These are phyloP conservation scores for Nezara viridula DNA, from an alignment of 2,888 invertebrate species.

Conservation along the genomic window DNA sequence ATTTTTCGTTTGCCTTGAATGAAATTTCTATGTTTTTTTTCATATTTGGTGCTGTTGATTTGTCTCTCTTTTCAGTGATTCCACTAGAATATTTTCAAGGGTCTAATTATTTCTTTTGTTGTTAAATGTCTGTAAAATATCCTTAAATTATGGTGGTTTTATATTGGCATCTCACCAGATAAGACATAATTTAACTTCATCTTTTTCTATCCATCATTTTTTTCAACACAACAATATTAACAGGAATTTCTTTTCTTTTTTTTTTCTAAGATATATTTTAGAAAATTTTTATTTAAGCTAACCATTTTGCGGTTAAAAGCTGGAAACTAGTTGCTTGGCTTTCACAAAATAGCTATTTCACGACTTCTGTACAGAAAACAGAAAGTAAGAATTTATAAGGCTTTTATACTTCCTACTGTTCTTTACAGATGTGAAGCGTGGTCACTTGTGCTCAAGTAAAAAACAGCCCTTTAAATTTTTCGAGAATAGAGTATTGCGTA, in stretches of 20 bases:
- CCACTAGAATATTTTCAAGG: background rate
- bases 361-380: background rate
- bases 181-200: background rate
- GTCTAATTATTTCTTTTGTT: background rate
- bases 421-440: constrained; percentile 8
- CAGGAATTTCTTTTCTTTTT: background rate
- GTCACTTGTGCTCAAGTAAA: constrained; percentile 13
- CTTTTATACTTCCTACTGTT: constrained; percentile 5
- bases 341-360: background rate
- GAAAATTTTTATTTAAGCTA: background rate
- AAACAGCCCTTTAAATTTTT: background rate
- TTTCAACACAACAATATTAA: background rate
- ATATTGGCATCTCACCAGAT: background rate
- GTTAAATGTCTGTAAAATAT: background rate
- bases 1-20: background rate
- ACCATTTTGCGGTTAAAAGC: background rate
- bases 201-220: background rate
- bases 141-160: background rate
- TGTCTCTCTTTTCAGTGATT: background rate
- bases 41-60: background rate
- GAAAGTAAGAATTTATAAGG: background rate
- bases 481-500: background rate
- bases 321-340: background rate
- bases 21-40: background rate
- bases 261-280: background rate